These are phyloP conservation scores for Urophycis tenuis DNA, from an alignment of 2,797 vertebrate species.

Conservation along the genomic window DNA sequence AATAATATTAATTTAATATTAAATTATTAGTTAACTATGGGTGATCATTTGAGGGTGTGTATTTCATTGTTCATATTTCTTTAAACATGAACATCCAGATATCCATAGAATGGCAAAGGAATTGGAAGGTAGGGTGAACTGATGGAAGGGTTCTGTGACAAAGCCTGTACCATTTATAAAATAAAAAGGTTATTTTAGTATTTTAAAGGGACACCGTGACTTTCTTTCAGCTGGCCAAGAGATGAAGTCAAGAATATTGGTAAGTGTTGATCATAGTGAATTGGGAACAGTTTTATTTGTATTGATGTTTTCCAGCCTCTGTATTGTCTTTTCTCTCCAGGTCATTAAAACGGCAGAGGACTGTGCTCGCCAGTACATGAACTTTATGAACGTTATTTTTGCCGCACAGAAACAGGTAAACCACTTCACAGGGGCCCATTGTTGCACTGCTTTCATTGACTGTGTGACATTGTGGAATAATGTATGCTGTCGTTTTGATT, in stretches of 20 bases:
- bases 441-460: not conserved
- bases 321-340: conserved; percentile 55
- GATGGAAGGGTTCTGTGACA: conserved; percentile 9
- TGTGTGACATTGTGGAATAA: not conserved
- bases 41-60: not conserved
- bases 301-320: not conserved
- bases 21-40: not conserved
- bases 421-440: not conserved
- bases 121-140: conserved; percentile 78
- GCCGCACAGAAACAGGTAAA: conserved; percentile 94
- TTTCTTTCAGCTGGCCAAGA: conserved; percentile 79
- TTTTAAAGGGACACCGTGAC: not conserved
- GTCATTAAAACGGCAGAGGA: conserved; percentile 95
- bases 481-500: not conserved
- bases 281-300: not conserved
- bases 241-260: conserved; percentile 91
- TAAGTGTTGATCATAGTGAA: conserved; percentile 53
- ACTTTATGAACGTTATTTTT: conserved; percentile 98
- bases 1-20: not conserved
- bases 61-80: conserved; percentile 23
- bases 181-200: too few species aligned
- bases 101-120: conserved; percentile 87
- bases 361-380: conserved; percentile 93
- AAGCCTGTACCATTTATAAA: not conserved
- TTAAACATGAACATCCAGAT: conserved; percentile 64